Conservation (phyloP, 2,113 vertebrate genomes). For the Candoia aspera region DNA sequence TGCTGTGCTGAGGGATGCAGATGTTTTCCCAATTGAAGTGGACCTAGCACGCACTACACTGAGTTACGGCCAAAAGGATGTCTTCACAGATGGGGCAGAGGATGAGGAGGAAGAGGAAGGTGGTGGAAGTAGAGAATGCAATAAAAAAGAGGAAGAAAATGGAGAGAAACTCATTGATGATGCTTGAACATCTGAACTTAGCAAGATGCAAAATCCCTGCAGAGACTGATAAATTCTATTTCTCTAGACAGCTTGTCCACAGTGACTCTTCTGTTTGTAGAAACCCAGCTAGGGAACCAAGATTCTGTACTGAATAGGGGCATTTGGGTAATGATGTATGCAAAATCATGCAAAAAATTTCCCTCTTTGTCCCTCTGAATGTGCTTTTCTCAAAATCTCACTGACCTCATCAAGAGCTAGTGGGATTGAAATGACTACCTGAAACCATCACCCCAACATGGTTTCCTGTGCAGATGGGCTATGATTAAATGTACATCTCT, state of each 20-base stretch:
- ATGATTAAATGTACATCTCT: neutral
- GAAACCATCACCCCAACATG: fast-evolving
- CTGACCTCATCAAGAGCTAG: neutral
- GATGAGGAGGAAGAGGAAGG: conserved; percentile 83
- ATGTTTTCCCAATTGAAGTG: conserved; percentile 98
- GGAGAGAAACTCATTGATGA: conserved; percentile 90
- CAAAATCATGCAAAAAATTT: conserved; percentile 16
- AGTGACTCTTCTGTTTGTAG: conserved; percentile 38
- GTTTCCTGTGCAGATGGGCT: neutral
- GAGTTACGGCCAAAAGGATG: conserved; percentile 85
- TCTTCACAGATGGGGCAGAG: conserved; percentile 77
- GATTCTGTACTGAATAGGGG: conserved; percentile 41
- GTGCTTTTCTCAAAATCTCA: conserved; percentile 6
- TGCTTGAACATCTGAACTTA: conserved; percentile 29
- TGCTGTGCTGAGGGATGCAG: conserved; percentile 87
- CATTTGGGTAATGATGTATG: conserved; percentile 34
- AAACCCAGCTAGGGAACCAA: conserved; percentile 41
- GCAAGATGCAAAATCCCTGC: conserved; percentile 30
- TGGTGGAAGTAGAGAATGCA: conserved; percentile 47
- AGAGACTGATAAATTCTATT: conserved; percentile 49
- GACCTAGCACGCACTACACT: conserved; percentile 93
- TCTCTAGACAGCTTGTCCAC: conserved; percentile 38
- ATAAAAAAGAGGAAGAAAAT: conserved; percentile 73
- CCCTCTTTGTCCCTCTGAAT: conserved; percentile 31
- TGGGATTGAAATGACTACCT: neutral